phyloP scores from a whole-genome alignment of 2,113 vertebrate species.

The Balaeniceps rex region DNA sequence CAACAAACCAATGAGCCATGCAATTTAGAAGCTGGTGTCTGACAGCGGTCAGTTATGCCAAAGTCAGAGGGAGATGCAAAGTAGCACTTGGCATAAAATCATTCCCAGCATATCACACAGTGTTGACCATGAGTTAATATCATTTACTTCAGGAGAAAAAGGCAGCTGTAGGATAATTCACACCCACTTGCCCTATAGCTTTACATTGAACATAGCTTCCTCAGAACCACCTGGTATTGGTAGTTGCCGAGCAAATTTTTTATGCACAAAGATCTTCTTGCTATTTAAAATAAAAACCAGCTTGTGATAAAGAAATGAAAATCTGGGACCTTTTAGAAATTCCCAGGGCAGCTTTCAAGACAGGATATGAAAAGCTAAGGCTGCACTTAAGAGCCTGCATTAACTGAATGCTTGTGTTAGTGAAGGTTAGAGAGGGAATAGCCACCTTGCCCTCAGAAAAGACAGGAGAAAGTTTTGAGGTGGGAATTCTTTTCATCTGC shows the following conservation, averaged over 20 bases:
- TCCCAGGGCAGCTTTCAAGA: neutral
- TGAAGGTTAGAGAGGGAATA: neutral
- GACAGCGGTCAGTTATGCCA: fast-evolving
- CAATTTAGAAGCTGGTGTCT: neutral
- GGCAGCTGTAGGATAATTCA: neutral
- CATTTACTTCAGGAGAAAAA: neutral
- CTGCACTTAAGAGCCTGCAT: neutral
- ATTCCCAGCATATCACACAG: neutral
- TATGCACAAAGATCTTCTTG: neutral
- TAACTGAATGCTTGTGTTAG: neutral
- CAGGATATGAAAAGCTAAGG: neutral
- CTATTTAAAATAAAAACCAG: neutral
- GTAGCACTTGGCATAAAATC: neutral
- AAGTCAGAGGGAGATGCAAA: neutral
- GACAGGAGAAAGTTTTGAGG: neutral
- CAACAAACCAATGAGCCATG: neutral
- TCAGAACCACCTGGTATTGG: neutral
- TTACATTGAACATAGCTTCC: neutral
- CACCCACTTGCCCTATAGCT: neutral
- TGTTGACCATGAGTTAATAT: neutral
- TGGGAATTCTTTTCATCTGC: neutral
- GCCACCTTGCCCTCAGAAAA: neutral
- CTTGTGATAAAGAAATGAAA: neutral
- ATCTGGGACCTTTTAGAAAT: neutral
- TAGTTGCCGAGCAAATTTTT: neutral